Evolutionary conservation across 1,140 invertebrate genomes (phyloP).

Genomic region (Radopholus similis): DNA sequence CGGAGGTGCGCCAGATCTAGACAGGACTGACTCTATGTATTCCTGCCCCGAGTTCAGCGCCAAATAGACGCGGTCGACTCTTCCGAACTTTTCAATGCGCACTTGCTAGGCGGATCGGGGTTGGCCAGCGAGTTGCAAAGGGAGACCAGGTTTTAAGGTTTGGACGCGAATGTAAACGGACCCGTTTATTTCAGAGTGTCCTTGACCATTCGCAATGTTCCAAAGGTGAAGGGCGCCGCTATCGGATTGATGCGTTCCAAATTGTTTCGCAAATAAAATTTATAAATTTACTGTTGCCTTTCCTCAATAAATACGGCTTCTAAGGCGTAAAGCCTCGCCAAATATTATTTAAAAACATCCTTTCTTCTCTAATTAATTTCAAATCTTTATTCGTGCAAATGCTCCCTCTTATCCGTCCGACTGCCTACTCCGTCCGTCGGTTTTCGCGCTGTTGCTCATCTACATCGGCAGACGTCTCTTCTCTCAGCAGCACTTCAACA

Average conservation of each 20-base stretch:
- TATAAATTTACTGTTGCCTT: no score
- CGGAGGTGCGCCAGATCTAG: slow-evolving; percentile 66
- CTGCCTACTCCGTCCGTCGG: no score
- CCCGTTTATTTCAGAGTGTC: slow-evolving; percentile 69
- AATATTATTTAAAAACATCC: no score
- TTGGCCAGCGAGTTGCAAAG: background rate
- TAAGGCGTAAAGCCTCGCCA: no score
- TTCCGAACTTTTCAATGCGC: background rate
- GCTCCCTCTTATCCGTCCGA: no score
- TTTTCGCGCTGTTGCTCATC: no score
- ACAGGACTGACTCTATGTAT: slow-evolving; percentile 20
- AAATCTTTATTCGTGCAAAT: no score
- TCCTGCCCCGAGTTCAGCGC: background rate
- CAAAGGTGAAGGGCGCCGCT: slow-evolving; percentile 68
- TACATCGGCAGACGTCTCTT: no score
- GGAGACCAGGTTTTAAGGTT: background rate
- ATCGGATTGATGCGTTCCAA: background rate
- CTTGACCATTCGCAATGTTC: slow-evolving; percentile 86
- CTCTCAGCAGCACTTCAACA: no score
- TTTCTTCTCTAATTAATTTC: no score
- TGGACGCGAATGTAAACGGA: background rate
- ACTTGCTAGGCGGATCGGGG: background rate
- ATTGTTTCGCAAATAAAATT: background rate
- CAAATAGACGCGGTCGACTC: background rate
- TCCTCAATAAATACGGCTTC: no score